Evolutionary conservation across 2,888 invertebrate species (phyloP).

Genomic region (Melieria omissa): DNA sequence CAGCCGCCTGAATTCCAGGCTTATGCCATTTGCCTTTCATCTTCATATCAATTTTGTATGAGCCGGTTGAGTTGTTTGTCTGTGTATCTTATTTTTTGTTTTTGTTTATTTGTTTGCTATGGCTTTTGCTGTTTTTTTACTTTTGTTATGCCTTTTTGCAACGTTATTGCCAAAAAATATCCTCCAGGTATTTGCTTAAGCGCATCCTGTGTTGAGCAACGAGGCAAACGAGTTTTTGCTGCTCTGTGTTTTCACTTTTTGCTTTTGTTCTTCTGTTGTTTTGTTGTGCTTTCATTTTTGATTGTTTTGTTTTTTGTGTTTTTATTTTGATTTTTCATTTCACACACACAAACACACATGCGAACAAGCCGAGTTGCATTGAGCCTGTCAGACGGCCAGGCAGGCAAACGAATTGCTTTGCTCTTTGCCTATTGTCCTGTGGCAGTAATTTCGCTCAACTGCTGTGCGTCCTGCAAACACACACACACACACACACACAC

Average conservation of each 20-base stretch:
- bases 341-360: not conserved
- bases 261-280: conserved; percentile 2
- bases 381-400: not conserved
- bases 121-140: not conserved
- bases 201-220: not conserved
- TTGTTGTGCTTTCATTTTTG: not conserved
- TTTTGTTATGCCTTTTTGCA: conserved; percentile 11
- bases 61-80: conserved; percentile 17
- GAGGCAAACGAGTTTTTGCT: not conserved
- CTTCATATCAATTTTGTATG: too few relatives aligned
- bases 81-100: not conserved
- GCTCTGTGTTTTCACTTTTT: not conserved
- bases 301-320: conserved; percentile 7
- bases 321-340: not conserved
- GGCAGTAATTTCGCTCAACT: conserved; percentile 32
- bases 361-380: not conserved
- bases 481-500: not conserved
- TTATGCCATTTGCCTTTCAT: too few relatives aligned
- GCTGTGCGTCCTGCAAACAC: not conserved
- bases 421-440: conserved; percentile 33
- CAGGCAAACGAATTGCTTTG: conserved; percentile 20
- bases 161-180: conserved; percentile 29
- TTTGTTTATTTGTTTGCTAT: not conserved
- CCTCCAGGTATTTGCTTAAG: conserved; percentile 30
- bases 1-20: too few relatives aligned